phyloP scores from a whole-genome alignment of 1,140 invertebrate species.

The Glossosoma conforme region DNA sequence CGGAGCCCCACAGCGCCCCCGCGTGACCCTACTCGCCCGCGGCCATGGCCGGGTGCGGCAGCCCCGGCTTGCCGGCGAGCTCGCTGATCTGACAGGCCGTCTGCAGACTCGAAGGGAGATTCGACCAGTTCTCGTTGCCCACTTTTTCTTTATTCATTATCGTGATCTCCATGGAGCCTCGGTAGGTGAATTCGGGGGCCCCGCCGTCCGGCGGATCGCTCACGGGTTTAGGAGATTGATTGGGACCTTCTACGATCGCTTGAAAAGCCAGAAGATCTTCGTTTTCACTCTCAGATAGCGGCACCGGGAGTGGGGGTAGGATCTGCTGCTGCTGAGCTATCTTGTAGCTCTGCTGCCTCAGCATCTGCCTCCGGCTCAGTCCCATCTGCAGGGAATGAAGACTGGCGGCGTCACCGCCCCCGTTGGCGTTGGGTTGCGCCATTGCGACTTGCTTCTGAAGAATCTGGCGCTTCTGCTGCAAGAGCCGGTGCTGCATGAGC shows the following conservation, averaged over 20 bases:
- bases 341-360: conserved; percentile 74
- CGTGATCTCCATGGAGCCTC: conserved; percentile 49
- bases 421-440: conserved; percentile 39
- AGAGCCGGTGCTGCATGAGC: conserved; percentile 68
- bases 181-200: conserved; percentile 40
- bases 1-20: conserved; percentile 38
- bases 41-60: conserved; percentile 30
- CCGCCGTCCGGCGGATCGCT: conserved; percentile 39
- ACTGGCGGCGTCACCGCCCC: conserved; percentile 36
- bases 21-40: conserved; percentile 30
- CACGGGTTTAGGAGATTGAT: conserved; percentile 39
- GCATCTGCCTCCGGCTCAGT: conserved; percentile 62
- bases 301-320: conserved; percentile 52
- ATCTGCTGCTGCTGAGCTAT: conserved; percentile 71
- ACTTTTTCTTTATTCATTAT: conserved; percentile 47
- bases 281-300: conserved; percentile 53
- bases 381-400: conserved; percentile 47
- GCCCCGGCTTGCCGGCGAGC: conserved; percentile 37
- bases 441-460: conserved; percentile 75
- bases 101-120: conserved; percentile 53
- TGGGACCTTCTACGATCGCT: conserved; percentile 50
- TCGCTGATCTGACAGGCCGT: conserved; percentile 58
- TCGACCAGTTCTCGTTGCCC: conserved; percentile 53
- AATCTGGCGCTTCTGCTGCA: conserved; percentile 75
- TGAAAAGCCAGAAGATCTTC: conserved; percentile 58